Evolutionary conservation across 2,113 vertebrate genomes (phyloP), one percentile per base, ranked within the genome.

Genomic region (Brachypteracias leptosomus): DNA sequence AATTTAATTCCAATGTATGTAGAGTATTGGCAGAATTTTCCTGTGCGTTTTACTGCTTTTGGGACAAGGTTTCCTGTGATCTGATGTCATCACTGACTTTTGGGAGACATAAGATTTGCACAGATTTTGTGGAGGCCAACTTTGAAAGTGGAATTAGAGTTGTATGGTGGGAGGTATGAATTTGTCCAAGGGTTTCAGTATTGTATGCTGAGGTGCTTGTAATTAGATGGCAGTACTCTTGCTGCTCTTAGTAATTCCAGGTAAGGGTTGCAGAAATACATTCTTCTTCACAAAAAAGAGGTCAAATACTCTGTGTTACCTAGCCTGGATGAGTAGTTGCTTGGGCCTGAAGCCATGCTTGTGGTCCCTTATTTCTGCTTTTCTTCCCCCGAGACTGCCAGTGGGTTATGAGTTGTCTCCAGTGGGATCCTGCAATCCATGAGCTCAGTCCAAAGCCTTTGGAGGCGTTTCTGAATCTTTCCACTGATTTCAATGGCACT

Each of bases 231-330:
- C 38, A 25, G 29, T 40, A 22, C 66, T 46, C 28, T 71, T 93
- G 52, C 67, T 49, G 58, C 46, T 73, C 49, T 42, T 57, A 29
- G 22, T 51, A 62, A 74, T 84, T 77, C 59, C 47, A 51, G 14
- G 55, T 19, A 46, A 77, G 13, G 26, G 26, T 21, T 51, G 40
- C 19, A 63, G 76, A 84, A 84, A 67, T 40, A 46, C 10, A 1
- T 65, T 49, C 36, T 79, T 59, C 31, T n/a, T n/a, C 77, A 7
- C 36, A 36, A 31, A 54, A 66, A 40, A 28, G 16, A 51, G 16
- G 22, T 38, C 25, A 47, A 66, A 22, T 33, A 13, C 25, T 49
- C 3, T 3, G 5, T n/a, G 36, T 70, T 52, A 4, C 2, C 0
- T 13, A 66, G 38, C 22, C 58, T 26, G 33, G 26, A n/a, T 85